phyloP scores from a whole-genome alignment of 53 echinoderm and acorn worm species.

The Actinopyga echinites region DNA sequence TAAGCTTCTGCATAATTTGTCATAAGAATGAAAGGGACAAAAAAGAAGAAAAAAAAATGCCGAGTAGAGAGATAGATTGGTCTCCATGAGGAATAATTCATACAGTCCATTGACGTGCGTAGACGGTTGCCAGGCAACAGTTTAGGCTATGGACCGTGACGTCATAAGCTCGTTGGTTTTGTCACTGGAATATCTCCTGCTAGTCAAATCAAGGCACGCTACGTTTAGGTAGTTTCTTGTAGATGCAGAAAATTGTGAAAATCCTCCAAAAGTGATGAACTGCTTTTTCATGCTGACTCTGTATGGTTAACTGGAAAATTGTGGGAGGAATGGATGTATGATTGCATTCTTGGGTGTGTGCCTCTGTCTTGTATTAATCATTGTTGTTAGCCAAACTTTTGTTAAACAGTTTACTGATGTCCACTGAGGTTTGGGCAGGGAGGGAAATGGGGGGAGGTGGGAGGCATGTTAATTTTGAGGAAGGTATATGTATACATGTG shows the following conservation, averaged over 20 bases:
- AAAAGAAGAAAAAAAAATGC: constrained; percentile 37
- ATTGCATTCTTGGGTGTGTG: too few relatives aligned
- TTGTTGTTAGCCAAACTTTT: too few relatives aligned
- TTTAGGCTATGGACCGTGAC: constrained; percentile 40
- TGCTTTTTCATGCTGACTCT: constrained; percentile 27
- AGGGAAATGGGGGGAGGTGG: too few relatives aligned
- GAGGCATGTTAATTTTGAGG: too few relatives aligned
- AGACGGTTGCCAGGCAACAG: constrained; percentile 42
- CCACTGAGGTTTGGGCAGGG: too few relatives aligned
- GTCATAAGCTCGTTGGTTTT: constrained; percentile 34
- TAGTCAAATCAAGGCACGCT: constrained; percentile 35
- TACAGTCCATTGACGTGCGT: constrained; percentile 50
- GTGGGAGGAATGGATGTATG: too few relatives aligned
- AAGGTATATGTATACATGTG: too few relatives aligned
- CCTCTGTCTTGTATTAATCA: too few relatives aligned
- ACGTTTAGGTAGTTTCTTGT: constrained; percentile 12
- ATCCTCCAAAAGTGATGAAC: constrained; percentile 27
- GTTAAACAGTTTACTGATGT: too few relatives aligned
- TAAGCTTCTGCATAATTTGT: constrained; percentile 42
- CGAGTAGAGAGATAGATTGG: constrained; percentile 32
- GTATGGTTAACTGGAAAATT: too few relatives aligned
- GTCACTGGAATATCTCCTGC: constrained; percentile 31
- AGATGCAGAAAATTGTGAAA: constrained; percentile 28
- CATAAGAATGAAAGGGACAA: constrained; percentile 36
- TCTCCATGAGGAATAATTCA: constrained; percentile 53